Conservation (phyloP, 2,113 vertebrate species). For the Onychostoma macrolepis region DNA sequence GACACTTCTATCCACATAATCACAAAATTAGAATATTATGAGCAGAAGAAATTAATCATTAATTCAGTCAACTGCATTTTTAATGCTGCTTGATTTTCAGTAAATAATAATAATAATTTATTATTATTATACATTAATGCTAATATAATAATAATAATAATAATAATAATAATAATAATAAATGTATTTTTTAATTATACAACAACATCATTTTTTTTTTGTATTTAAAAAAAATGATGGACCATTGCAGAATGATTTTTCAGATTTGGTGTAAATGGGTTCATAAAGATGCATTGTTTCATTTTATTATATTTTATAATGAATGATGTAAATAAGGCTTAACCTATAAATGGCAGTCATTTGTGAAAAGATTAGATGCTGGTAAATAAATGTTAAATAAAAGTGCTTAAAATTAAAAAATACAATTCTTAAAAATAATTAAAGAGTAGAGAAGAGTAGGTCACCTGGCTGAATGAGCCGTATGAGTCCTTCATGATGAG, state of each 20-base stretch:
- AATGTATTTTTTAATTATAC: not conserved
- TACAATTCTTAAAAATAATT: not conserved
- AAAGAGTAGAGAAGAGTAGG: not conserved
- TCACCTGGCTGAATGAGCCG: slow-evolving; percentile 94
- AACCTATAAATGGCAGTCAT: not conserved
- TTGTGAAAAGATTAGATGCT: not conserved
- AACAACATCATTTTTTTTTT: no score
- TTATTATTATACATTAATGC: not conserved
- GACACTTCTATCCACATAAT: not conserved
- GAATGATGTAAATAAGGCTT: not conserved
- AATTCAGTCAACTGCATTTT: not conserved
- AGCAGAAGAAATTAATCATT: not conserved
- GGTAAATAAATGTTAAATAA: not conserved
- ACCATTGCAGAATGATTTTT: not conserved
- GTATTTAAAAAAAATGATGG: not conserved
- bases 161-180: not conserved
- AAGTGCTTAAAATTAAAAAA: not conserved
- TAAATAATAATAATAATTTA: not conserved
- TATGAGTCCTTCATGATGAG: slow-evolving; percentile 91
- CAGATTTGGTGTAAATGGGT: not conserved
- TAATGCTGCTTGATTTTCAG: not conserved
- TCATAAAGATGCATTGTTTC: not conserved
- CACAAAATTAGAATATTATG: not conserved
- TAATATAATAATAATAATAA: not conserved
- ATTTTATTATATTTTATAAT: not conserved